A percentile compares a stretch with the other conserved stretches of the same genome.
Conservation (phyloP, 2,797 vertebrate genomes). For the Tokudaia tokunoshimensis region DNA sequence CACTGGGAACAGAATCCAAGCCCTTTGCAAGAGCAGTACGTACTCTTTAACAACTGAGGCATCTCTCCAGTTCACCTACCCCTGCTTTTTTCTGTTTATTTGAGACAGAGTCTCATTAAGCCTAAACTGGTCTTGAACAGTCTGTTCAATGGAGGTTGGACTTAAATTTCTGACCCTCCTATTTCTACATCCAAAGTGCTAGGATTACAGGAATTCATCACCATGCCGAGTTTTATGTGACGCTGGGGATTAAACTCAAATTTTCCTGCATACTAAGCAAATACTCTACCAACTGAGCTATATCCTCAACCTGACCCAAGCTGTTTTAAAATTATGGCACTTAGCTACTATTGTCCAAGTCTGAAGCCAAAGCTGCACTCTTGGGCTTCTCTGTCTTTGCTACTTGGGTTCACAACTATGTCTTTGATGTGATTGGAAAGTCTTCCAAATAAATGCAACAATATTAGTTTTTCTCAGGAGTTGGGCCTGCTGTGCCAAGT, state of each 20-base stretch:
- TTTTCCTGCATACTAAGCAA: background rate
- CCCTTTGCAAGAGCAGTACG: background rate
- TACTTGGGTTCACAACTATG: background rate
- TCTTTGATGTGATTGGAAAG: constrained; percentile 4
- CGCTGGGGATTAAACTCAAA: background rate
- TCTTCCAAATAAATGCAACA: constrained; percentile 25
- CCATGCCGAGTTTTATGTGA: background rate
- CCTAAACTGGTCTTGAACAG: background rate
- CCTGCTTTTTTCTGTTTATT: background rate
- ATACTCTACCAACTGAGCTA: background rate
- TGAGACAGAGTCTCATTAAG: background rate
- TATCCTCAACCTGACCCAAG: background rate
- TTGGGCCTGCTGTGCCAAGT: background rate
- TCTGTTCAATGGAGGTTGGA: background rate
- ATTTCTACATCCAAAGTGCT: background rate
- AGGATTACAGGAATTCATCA: background rate
- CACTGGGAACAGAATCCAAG: background rate
- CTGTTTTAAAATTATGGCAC: background rate
- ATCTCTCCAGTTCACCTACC: background rate
- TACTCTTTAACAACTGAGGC: background rate
- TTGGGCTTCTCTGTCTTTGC: background rate
- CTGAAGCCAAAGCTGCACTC: background rate
- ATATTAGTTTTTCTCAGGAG: background rate
- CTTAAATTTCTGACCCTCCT: background rate
- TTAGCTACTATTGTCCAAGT: background rate